phyloP scores from a whole-genome alignment of 2,888 invertebrate genomes.

The Sericinus montela region DNA sequence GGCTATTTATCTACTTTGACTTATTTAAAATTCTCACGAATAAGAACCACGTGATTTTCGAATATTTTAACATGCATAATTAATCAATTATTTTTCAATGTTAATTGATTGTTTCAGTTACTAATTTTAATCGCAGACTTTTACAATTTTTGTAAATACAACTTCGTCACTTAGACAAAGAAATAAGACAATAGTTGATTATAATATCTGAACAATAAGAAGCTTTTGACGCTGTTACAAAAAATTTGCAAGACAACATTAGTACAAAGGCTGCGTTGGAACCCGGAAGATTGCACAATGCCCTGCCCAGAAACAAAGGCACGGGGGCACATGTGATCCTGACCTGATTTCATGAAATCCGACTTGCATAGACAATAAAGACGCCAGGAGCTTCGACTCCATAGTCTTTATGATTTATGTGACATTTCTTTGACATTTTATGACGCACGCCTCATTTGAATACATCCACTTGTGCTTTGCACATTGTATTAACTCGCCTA shows the following conservation, averaged over 20 bases:
- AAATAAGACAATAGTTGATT: constrained; percentile 12
- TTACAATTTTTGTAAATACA: constrained; percentile 15
- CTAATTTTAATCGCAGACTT: constrained; percentile 5
- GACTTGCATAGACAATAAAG: constrained; percentile 48
- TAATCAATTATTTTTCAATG: background rate
- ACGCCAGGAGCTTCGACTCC: constrained; percentile 59
- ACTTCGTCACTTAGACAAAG: background rate
- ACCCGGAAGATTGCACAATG: constrained; percentile 75
- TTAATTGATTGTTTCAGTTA: background rate
- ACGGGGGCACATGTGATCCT: constrained; percentile 73
- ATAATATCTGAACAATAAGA: constrained; percentile 39
- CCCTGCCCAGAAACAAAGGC: constrained; percentile 39
- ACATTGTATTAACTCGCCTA: constrained; percentile 65
- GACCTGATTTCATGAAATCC: constrained; percentile 67
- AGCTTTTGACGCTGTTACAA: constrained; percentile 30
- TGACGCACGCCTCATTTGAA: constrained; percentile 74
- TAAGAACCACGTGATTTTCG: constrained; percentile 32
- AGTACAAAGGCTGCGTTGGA: constrained; percentile 47
- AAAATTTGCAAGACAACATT: constrained; percentile 63
- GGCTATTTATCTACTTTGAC: constrained; percentile 69
- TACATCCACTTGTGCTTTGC: constrained; percentile 69
- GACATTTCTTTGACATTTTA: constrained; percentile 70
- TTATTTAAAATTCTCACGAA: constrained; percentile 62
- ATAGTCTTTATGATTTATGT: constrained; percentile 73
- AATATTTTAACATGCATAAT: background rate